phyloP scores from a whole-genome alignment of 2,888 invertebrate species.

The Halocaridina rubra region DNA sequence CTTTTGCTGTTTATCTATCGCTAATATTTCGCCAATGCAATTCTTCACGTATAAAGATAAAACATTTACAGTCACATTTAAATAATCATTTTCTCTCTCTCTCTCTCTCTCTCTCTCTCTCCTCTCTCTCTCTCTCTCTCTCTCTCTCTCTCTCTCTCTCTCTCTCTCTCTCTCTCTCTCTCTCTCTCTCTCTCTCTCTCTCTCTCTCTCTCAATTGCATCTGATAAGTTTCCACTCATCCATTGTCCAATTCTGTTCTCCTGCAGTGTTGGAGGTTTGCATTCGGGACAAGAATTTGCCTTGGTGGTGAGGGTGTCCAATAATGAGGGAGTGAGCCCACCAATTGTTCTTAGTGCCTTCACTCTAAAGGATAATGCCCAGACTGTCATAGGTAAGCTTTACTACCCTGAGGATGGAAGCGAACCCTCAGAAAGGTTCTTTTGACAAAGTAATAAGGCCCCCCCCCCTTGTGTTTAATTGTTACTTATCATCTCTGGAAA shows the following conservation, averaged over 20 bases:
- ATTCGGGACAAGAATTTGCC: background rate
- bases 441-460: too few relatives aligned
- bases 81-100: too few relatives aligned
- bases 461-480: too few relatives aligned
- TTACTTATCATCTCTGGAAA: too few relatives aligned
- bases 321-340: background rate
- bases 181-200: background rate
- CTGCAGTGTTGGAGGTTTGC: background rate
- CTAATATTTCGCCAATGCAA: too few relatives aligned
- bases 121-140: background rate
- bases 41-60: too few relatives aligned
- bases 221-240: background rate
- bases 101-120: background rate
- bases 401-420: too few relatives aligned
- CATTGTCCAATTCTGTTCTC: too few relatives aligned
- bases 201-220: background rate
- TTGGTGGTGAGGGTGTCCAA: background rate
- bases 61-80: too few relatives aligned
- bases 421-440: too few relatives aligned
- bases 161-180: background rate
- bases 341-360: slow-evolving; percentile 14
- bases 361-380: slow-evolving; percentile 20
- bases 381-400: slow-evolving; percentile 1
- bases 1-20: too few relatives aligned
- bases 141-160: background rate